phyloP scores from a whole-genome alignment of 2,113 vertebrate species.

The Lepus europaeus region DNA sequence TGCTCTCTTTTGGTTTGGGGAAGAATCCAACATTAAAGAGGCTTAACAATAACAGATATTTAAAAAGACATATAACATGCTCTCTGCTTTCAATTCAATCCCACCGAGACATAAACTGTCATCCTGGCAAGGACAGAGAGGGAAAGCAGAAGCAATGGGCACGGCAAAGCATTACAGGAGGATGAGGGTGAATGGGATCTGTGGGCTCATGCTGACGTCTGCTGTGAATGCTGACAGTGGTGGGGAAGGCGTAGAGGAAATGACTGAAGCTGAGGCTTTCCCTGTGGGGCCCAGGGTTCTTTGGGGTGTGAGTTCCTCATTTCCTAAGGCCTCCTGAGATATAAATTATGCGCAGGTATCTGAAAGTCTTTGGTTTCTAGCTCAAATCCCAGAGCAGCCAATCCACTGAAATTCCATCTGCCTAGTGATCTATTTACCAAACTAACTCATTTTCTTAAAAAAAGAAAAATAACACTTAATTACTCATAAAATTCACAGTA shows the following conservation, averaged over 20 bases:
- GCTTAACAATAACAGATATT: constrained; percentile 65
- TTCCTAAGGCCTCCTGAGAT: neutral
- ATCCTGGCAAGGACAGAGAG: neutral
- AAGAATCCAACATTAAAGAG: constrained; percentile 57
- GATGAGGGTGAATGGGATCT: no score
- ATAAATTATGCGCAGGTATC: neutral
- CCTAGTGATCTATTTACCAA: neutral
- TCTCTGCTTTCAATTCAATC: constrained; percentile 9
- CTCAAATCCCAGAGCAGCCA: neutral
- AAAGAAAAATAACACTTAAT: neutral
- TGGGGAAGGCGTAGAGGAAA: neutral
- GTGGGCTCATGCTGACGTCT: neutral
- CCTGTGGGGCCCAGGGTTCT: neutral
- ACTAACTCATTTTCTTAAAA: neutral
- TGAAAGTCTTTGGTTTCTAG: neutral
- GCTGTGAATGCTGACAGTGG: neutral
- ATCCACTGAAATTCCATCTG: neutral
- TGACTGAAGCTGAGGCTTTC: neutral
- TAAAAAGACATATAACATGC: constrained; percentile 33
- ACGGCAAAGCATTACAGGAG: fast-evolving
- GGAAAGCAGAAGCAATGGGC: neutral
- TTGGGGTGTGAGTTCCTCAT: neutral
- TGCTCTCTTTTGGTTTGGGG: constrained; percentile 65
- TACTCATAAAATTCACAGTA: neutral
- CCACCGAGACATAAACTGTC: neutral